A percentile compares a stretch with the other conserved stretches of the same genome.
Evolutionary conservation across 2,888 invertebrate species (phyloP).

Genomic region (Platycnemis pennipes): DNA sequence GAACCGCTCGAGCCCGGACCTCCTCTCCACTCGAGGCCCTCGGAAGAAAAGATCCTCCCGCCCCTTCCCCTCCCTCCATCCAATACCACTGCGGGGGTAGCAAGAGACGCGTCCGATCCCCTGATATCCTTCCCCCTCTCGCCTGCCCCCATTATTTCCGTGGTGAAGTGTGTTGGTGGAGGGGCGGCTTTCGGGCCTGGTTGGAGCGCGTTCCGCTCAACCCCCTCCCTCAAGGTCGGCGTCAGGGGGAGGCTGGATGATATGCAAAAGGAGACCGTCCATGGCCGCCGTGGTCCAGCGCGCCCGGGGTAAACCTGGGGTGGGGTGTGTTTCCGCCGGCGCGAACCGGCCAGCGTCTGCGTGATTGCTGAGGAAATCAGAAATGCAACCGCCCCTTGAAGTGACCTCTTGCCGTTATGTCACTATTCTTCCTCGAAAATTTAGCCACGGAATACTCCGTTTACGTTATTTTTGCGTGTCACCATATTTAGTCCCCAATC

Average conservation of each 20-base stretch:
- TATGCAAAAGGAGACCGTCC: not conserved
- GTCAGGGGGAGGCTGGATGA: not conserved
- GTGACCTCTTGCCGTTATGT: not conserved
- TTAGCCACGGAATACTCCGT: too few species aligned
- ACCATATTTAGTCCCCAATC: too few species aligned
- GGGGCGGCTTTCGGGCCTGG: not conserved
- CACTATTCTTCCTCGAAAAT: not conserved
- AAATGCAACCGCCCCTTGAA: not conserved
- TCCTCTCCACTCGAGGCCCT: not conserved
- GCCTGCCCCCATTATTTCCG: not conserved
- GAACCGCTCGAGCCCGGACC: too few species aligned
- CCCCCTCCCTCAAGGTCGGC: not conserved
- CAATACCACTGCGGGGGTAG: too few species aligned
- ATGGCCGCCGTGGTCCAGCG: not conserved
- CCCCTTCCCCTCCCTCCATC: not conserved
- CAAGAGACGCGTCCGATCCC: not conserved
- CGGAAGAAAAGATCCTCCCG: not conserved
- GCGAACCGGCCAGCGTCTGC: not conserved
- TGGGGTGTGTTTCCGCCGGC: not conserved
- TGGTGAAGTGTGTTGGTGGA: not conserved
- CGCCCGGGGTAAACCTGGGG: not conserved
- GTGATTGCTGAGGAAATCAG: not conserved
- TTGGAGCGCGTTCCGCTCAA: not conserved
- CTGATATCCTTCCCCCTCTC: not conserved
- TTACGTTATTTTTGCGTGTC: too few species aligned